phyloP scores from a whole-genome alignment of 2,113 vertebrate species.

The Bufo bufo region DNA sequence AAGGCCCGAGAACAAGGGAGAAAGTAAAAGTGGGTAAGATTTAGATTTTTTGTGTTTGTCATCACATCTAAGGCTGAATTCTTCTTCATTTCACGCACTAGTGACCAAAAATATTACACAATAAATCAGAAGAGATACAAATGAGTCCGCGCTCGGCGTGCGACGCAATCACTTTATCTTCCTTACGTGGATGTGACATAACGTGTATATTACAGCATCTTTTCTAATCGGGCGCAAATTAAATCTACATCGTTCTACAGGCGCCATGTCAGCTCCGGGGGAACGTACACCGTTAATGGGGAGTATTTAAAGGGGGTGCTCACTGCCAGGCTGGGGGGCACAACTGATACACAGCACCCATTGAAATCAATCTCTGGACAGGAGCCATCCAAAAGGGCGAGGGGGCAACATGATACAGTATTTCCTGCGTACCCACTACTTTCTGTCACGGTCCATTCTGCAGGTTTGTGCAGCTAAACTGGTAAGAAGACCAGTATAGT shows the following conservation, averaged over 20 bases:
- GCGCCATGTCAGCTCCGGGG: background rate
- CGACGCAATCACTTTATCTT: background rate
- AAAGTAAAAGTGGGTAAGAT: background rate
- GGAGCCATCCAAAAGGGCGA: too few relatives aligned
- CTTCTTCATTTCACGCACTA: conserved; percentile 21
- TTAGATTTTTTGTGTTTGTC: background rate
- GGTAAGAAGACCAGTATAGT: too few relatives aligned
- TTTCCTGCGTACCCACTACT: too few relatives aligned
- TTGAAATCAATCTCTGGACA: too few relatives aligned
- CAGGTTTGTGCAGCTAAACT: too few relatives aligned
- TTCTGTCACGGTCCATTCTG: too few relatives aligned
- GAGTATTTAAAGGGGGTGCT: background rate
- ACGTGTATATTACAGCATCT: background rate
- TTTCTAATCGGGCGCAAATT: background rate
- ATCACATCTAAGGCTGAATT: background rate
- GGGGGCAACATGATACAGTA: too few relatives aligned
- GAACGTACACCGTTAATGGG: background rate
- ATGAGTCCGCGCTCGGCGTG: background rate
- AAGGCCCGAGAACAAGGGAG: background rate
- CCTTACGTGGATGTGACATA: background rate
- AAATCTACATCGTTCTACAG: background rate
- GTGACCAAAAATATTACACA: background rate
- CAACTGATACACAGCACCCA: too few relatives aligned
- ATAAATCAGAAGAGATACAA: conserved; percentile 42
- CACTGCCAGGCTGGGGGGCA: too few relatives aligned